Evolutionary conservation across 2,113 vertebrate species (phyloP).

Genomic region (Origma solitaria): DNA sequence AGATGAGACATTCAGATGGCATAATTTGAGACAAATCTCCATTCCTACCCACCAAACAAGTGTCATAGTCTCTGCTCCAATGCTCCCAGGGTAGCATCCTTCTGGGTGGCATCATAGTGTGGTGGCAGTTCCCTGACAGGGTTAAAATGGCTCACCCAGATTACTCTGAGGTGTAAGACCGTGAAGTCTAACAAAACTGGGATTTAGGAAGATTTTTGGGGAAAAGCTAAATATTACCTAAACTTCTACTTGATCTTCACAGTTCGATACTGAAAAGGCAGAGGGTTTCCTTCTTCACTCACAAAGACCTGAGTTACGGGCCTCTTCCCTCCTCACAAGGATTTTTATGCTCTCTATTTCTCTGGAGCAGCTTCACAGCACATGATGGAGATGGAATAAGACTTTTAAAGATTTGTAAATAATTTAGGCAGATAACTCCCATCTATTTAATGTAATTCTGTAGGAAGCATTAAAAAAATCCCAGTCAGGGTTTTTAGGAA

Average conservation of each 20-base stretch:
- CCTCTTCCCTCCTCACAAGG: not conserved
- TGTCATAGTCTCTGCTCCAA: not conserved
- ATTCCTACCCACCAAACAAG: not conserved
- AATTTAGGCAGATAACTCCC: not conserved
- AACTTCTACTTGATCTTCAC: not conserved
- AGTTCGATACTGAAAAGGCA: not conserved
- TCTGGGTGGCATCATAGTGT: not conserved
- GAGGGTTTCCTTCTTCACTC: not conserved
- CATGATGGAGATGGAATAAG: not conserved
- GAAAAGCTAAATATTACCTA: not conserved
- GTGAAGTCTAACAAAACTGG: not conserved
- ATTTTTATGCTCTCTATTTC: not conserved
- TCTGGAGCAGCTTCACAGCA: not conserved
- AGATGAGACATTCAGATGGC: not conserved
- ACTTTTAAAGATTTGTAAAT: not conserved
- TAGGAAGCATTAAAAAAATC: not conserved
- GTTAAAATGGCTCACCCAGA: not conserved
- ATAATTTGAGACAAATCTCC: not conserved
- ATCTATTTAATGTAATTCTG: not conserved
- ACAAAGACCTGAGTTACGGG: not conserved
- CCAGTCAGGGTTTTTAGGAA: not conserved
- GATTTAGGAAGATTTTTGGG: not conserved
- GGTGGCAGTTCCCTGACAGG: not conserved
- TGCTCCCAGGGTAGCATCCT: rapidly evolving
- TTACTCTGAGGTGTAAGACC: not conserved